phyloP scores from a whole-genome alignment of 1,140 invertebrate genomes.

The Piezodorus guildinii region DNA sequence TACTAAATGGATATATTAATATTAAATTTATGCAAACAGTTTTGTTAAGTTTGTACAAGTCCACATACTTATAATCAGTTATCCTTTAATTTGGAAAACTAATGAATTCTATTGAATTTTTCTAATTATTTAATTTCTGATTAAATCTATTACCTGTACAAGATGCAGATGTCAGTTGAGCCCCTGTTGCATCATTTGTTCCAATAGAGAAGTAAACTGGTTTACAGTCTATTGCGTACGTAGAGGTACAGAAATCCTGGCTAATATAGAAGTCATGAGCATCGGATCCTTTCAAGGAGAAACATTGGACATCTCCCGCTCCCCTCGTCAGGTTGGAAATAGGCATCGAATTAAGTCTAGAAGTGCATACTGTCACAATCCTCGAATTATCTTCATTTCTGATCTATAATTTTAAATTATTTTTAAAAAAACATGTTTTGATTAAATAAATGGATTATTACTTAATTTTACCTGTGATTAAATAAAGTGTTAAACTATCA shows the following conservation, averaged over 20 bases:
- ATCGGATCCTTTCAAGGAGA: background rate
- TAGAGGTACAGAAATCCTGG: background rate
- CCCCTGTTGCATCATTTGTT: background rate
- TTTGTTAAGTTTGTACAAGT: too few relatives aligned
- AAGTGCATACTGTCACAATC: constrained; percentile 16
- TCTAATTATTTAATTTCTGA: background rate
- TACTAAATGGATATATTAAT: too few relatives aligned
- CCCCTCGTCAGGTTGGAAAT: constrained; percentile 12
- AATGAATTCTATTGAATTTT: too few relatives aligned
- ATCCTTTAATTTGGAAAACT: too few relatives aligned
- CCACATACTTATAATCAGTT: too few relatives aligned
- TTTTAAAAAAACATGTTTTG: background rate
- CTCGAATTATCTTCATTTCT: background rate
- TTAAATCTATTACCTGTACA: constrained; percentile 14
- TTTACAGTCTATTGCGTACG: constrained; percentile 16
- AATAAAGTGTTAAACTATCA: too few relatives aligned
- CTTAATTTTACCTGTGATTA: background rate
- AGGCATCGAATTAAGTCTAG: constrained; percentile 13
- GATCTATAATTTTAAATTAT: background rate
- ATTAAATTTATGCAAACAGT: too few relatives aligned
- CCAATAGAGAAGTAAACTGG: constrained; percentile 23
- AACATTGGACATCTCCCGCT: background rate
- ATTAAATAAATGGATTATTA: background rate
- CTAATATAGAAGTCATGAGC: background rate
- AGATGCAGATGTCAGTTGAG: background rate